Base-by-base conservation (phyloP, 2,797 vertebrate genomes). In the Periparus ater region DNA sequence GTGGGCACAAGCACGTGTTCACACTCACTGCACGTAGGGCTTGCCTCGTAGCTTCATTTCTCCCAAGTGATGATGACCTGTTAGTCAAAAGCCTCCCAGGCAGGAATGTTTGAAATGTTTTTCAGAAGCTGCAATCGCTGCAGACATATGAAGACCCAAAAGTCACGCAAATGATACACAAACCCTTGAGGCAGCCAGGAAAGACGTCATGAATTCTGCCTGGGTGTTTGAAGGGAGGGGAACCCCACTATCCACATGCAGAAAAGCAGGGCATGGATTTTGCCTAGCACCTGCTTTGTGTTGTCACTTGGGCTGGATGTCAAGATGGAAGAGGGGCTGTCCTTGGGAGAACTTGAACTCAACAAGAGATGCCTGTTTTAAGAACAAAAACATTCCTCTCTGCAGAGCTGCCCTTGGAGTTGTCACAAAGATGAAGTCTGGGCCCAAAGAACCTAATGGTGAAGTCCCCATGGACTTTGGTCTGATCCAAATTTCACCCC, bases 81-180 rank as follows among this genome's bases (percentile, higher is more conserved):
- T 89, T 95, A 95, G 94, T 82, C 73, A 89, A 97, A 97, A 96
- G 81, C 87, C 83, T 92, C 68, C 29, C 5, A 17, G 89, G 88
- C 88, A 87, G 88, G 82, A 94, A 95, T 94, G 45, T 90, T 95
- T 95, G 75, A 96, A 85, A 93, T 85, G 54, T 72, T 94, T 95
- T 96, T 93, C 91, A 94, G 95, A 96, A 98, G 85, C 70, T 89
- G 70, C 93, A 93, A 89, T 95, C 90, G 89, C 81, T 96, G 89
- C 67, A 91, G 91, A 96, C 85, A 82, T 94, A 95, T 70, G 42
- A 62, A 84, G 73, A 82, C 88, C 84, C 82, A 79, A 91, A 96
- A 95, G 78, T 92, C 81, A 95, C 5, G 18, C 63, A 88, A 93
- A 76, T 67, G 73, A 95, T 88, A 92, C 57, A 84, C 80, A 97